Conservation (phyloP, 2,797 vertebrate genomes). For the Pseudochirops corinnae region DNA sequence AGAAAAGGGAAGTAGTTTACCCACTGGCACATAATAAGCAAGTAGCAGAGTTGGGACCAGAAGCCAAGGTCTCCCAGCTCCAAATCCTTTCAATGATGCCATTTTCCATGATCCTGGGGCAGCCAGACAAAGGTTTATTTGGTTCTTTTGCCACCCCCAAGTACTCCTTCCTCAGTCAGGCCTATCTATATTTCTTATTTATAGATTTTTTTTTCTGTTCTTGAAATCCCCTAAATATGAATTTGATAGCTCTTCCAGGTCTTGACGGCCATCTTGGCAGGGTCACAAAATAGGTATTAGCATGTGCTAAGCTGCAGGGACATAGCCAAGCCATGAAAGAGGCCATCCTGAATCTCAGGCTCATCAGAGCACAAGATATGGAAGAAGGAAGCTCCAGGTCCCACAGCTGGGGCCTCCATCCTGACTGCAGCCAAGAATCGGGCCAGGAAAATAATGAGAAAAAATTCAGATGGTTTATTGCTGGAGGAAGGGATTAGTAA, state of each 20-base stretch:
- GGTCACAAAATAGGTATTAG: conserved; percentile 53
- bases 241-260: conserved; percentile 65
- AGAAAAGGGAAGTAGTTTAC: background rate
- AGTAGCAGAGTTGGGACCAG: background rate
- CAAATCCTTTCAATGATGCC: background rate
- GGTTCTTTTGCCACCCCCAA: conserved; percentile 20
- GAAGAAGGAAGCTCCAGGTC: conserved; percentile 26
- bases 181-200: background rate
- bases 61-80: background rate
- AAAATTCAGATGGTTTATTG: background rate
- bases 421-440: conserved; percentile 9
- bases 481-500: background rate
- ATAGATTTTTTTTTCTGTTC: conserved; percentile 8
- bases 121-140: background rate
- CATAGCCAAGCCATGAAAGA: background rate
- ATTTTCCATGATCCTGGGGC: conserved; percentile 2
- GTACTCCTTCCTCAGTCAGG: background rate
- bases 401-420: background rate
- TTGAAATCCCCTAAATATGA: conserved; percentile 53
- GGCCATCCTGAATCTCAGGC: background rate
- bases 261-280: conserved; percentile 26
- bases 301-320: conserved; percentile 24
- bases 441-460: background rate
- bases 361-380: conserved; percentile 23
- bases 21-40: background rate